A percentile compares a stretch with the other conserved stretches of the same genome.
These are phyloP conservation scores for Tragelaphus eurycerus DNA, from an alignment of 2,797 vertebrate genomes.

Conservation along the genomic window DNA sequence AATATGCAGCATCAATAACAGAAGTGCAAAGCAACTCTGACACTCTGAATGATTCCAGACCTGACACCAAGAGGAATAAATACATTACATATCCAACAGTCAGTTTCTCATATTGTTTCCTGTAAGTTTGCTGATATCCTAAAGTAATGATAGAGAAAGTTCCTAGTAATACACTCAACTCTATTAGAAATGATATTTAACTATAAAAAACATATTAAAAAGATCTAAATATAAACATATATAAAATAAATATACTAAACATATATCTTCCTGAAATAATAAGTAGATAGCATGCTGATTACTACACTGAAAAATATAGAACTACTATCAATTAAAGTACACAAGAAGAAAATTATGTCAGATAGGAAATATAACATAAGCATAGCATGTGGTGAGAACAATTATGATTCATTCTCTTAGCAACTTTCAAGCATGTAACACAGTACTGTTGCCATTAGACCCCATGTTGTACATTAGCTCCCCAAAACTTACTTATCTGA, in stretches of 20 bases:
- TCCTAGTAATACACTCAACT: neutral
- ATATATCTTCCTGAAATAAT: neutral
- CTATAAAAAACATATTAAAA: neutral
- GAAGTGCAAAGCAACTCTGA: neutral
- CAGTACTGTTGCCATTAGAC: neutral
- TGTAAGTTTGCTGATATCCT: neutral
- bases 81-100: neutral
- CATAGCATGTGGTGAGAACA: neutral
- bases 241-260: neutral
- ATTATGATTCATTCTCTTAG: neutral
- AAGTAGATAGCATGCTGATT: neutral
- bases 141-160: neutral
- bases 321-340: neutral
- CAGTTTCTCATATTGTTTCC: neutral
- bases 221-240: neutral
- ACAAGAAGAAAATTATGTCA: constrained; percentile 9
- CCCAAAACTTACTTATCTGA: neutral
- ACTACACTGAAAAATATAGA: neutral
- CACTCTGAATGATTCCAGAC: neutral
- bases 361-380: neutral
- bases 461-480: neutral
- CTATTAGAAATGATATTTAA: neutral
- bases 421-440: neutral
- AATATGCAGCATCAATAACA: constrained; percentile 7
- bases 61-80: neutral